Evolutionary conservation across 2,113 vertebrate species (phyloP).

Genomic region (Clinocottus analis): DNA sequence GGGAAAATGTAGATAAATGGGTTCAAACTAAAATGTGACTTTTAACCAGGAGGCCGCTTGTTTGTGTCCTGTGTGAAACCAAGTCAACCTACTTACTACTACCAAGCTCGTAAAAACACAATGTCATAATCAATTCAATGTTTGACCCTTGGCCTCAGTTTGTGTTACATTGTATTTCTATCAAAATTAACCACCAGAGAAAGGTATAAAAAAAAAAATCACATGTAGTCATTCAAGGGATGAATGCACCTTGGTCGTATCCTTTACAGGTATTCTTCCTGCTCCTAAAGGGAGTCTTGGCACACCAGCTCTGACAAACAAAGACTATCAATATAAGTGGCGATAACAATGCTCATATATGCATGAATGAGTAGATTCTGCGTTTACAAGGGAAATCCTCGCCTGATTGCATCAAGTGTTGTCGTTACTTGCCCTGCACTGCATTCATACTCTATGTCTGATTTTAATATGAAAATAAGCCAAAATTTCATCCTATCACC

Average conservation of each 20-base stretch:
- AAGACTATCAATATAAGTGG: conserved; percentile 42
- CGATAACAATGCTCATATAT: conserved; percentile 15
- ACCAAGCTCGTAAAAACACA: not conserved
- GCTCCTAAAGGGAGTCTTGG: conserved; percentile 16
- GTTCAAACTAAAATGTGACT: not conserved
- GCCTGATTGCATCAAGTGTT: conserved; percentile 43
- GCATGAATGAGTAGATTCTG: too few species aligned
- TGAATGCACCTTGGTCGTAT: not conserved
- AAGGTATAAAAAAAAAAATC: not conserved
- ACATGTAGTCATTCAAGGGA: not conserved
- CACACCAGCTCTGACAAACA: too few species aligned
- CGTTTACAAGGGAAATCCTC: too few species aligned
- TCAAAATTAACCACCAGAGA: not conserved
- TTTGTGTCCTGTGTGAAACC: not conserved
- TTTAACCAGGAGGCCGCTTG: not conserved
- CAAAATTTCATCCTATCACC: conserved; percentile 49
- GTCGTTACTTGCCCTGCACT: conserved; percentile 6
- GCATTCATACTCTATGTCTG: conserved; percentile 34
- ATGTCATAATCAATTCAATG: conserved; percentile 19
- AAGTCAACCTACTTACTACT: not conserved
- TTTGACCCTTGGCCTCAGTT: conserved; percentile 6
- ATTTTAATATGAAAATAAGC: conserved; percentile 40
- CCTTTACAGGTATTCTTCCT: not conserved
- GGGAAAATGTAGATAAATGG: not conserved
- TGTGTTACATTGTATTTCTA: not conserved